Conservation (phyloP, 2,797 vertebrate species). For the Leucoraja ocellata region DNA sequence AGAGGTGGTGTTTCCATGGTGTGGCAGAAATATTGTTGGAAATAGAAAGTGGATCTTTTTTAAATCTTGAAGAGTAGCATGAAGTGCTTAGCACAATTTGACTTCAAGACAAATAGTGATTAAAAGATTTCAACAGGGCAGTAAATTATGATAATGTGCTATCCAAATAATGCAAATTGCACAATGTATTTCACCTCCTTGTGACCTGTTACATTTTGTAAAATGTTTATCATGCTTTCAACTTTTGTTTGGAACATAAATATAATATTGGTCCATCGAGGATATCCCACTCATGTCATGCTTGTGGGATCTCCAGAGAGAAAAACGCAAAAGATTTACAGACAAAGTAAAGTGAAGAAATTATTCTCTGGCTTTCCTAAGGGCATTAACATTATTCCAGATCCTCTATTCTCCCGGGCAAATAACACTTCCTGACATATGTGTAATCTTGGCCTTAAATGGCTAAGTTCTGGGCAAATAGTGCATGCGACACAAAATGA, state of each 20-base stretch:
- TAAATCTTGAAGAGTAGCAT: not conserved
- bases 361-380: not conserved
- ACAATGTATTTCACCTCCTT: not conserved
- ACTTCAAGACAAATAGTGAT: not conserved
- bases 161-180: not conserved
- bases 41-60: not conserved
- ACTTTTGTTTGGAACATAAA: not conserved
- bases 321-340: not conserved
- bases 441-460: no score
- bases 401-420: no score
- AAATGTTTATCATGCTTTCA: not conserved
- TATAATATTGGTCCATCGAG: not conserved
- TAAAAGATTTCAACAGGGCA: not conserved
- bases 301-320: not conserved
- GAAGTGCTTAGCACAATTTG: not conserved
- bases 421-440: no score
- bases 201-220: not conserved
- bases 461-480: not conserved
- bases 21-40: not conserved
- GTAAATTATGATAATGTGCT: not conserved
- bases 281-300: not conserved
- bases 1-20: not conserved
- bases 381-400: not conserved
- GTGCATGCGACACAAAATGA: not conserved
- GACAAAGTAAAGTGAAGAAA: not conserved